A percentile compares a stretch with the other conserved stretches of the same genome.
Conservation (phyloP, 2,797 vertebrate species). For the Philypnodon macrostomus region DNA sequence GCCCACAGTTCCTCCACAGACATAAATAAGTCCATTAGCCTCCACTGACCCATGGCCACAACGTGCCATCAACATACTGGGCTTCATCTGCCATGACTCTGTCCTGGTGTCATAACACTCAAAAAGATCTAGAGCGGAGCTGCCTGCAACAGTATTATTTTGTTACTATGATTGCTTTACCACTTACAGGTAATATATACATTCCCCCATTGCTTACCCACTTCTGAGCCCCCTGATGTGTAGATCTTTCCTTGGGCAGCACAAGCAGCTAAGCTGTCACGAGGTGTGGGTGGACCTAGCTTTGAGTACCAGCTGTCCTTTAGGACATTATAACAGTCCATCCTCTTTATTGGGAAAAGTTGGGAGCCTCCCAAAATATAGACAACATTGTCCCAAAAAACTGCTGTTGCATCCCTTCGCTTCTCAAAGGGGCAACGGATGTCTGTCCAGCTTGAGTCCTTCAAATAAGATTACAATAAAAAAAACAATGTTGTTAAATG, state of each 20-base stretch:
- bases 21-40: slow-evolving; percentile 91
- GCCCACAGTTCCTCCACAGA: slow-evolving; percentile 93
- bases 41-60: slow-evolving; percentile 96
- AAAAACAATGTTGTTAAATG: too few relatives aligned
- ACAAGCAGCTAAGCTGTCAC: slow-evolving; percentile 96
- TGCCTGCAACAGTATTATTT: slow-evolving; percentile 74
- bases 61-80: slow-evolving; percentile 92
- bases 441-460: slow-evolving; percentile 97
- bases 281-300: slow-evolving; percentile 91
- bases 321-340: slow-evolving; percentile 98
- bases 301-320: slow-evolving; percentile 99
- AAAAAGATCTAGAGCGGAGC: slow-evolving; percentile 91
- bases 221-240: slow-evolving; percentile 97
- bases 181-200: not conserved
- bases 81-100: slow-evolving; percentile 94
- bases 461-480: slow-evolving; percentile 26
- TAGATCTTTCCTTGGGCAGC: slow-evolving; percentile 96
- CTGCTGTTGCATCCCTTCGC: slow-evolving; percentile 90
- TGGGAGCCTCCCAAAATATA: slow-evolving; percentile 98
- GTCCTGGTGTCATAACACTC: slow-evolving; percentile 97
- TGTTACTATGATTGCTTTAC: not conserved
- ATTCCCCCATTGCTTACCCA: slow-evolving; percentile 81
- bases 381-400: slow-evolving; percentile 99
- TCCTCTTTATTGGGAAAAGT: slow-evolving; percentile 96
- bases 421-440: slow-evolving; percentile 98